Conservation (phyloP, 2,113 vertebrate genomes). For the Trematocara macrostoma region DNA sequence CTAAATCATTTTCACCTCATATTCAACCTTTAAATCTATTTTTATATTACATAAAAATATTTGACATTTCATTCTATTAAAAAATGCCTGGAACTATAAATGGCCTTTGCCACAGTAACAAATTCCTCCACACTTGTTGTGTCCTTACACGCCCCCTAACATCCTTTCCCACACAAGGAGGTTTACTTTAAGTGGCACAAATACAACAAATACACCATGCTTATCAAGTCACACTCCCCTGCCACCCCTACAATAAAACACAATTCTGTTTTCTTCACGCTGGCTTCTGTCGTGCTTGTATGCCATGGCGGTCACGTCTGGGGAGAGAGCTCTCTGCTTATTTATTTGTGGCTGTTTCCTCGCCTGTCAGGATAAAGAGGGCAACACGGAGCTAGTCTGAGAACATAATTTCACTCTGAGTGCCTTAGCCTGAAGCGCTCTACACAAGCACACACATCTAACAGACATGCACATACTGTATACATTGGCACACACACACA, state of each 20-base stretch:
- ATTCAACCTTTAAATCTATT: background rate
- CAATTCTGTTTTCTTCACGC: conserved; percentile 57
- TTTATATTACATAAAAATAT: background rate
- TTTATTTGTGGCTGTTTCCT: conserved; percentile 72
- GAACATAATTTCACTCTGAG: conserved; percentile 73
- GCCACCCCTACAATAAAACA: conserved; percentile 49
- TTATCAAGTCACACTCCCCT: conserved; percentile 57
- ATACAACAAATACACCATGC: conserved; percentile 63
- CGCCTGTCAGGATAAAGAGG: conserved; percentile 72
- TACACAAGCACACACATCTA: conserved; percentile 3
- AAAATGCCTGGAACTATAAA: background rate
- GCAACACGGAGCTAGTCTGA: conserved; percentile 65
- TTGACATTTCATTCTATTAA: background rate
- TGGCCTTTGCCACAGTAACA: background rate
- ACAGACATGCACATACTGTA: background rate
- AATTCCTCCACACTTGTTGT: conserved; percentile 24
- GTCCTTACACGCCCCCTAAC: conserved; percentile 43
- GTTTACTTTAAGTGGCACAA: conserved; percentile 65
- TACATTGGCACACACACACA: conserved; percentile 1
- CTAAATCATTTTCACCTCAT: background rate
- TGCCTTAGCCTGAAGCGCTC: conserved; percentile 66
- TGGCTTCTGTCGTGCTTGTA: conserved; percentile 43
- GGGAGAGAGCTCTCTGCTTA: conserved; percentile 57
- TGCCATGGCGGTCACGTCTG: conserved; percentile 66
- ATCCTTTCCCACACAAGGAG: conserved; percentile 38